Evolutionary conservation across 2,113 vertebrate genomes (phyloP).

Genomic region (Ptilonorhynchus violaceus): DNA sequence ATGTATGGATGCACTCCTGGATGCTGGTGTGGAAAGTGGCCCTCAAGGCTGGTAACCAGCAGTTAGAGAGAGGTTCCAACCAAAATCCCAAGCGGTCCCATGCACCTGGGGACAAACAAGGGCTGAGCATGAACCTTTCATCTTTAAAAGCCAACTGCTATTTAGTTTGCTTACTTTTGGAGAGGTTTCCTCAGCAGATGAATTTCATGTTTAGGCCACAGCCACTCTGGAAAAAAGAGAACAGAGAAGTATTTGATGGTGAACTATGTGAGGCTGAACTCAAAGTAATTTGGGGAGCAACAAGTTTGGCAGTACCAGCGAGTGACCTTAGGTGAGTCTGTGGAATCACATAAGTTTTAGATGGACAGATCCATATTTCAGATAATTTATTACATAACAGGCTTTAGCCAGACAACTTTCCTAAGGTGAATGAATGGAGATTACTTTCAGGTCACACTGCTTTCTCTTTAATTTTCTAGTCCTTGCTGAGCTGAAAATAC

Average conservation of each 20-base stretch:
- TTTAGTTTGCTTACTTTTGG: not conserved
- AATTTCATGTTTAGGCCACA: not conserved
- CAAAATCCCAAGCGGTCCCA: not conserved
- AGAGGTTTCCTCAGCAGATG: not conserved
- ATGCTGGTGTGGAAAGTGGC: not conserved
- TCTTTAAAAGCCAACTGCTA: not conserved
- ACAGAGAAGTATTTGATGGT: not conserved
- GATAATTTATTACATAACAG: not conserved
- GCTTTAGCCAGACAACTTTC: not conserved
- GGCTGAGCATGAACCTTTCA: not conserved
- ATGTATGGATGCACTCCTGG: not conserved
- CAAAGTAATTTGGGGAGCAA: not conserved
- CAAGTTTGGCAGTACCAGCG: not conserved
- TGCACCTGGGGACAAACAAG: not conserved
- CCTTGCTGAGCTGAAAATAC: not conserved
- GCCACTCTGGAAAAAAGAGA: not conserved
- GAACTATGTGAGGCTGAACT: not conserved
- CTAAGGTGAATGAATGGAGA: not conserved
- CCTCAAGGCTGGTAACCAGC: not conserved
- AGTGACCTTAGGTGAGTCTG: not conserved
- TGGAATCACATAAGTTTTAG: not conserved
- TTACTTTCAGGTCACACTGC: not conserved
- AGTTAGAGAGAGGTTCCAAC: not conserved
- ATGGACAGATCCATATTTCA: not conserved
- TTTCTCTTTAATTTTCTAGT: conserved; percentile 10